These are phyloP conservation scores for Cyclophora albipunctata DNA, from an alignment of 2,888 invertebrate genomes.

Conservation along the genomic window DNA sequence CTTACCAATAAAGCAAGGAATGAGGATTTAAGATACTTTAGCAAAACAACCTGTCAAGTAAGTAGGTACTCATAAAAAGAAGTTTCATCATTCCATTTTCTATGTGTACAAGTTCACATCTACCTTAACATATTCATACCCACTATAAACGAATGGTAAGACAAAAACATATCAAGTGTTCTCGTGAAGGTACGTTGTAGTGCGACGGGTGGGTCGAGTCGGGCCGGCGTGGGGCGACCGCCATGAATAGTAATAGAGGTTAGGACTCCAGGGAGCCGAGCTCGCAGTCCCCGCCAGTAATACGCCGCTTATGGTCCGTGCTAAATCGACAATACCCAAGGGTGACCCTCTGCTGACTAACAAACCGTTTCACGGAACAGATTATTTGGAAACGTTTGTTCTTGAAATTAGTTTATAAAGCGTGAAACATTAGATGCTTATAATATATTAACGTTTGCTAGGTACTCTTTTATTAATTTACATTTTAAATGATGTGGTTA, in stretches of 20 bases:
- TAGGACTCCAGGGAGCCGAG: constrained; percentile 22
- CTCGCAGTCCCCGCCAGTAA: constrained; percentile 35
- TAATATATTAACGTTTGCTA: constrained; percentile 6
- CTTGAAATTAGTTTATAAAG: constrained; percentile 37
- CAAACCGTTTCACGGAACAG: constrained; percentile 51
- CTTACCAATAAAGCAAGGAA: no score
- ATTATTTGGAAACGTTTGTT: constrained; percentile 49
- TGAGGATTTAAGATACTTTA: no score
- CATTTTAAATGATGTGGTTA: no score
- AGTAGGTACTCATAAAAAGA: no score
- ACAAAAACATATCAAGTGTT: constrained; percentile 42
- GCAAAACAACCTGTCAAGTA: no score
- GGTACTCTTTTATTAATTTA: background rate
- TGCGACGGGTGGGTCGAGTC: constrained; percentile 36
- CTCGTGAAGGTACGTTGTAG: constrained; percentile 32
- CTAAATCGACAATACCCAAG: constrained; percentile 68
- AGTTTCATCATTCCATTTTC: no score
- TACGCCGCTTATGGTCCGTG: constrained; percentile 68
- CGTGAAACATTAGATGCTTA: constrained; percentile 27
- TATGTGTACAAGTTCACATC: no score
- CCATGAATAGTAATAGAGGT: constrained; percentile 70
- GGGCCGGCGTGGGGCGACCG: constrained; percentile 46
- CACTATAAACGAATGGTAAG: constrained; percentile 1
- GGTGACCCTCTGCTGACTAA: constrained; percentile 41
- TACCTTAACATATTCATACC: no score